phyloP scores from a whole-genome alignment of 2,113 vertebrate genomes.

The Protomyctophum bolini region DNA sequence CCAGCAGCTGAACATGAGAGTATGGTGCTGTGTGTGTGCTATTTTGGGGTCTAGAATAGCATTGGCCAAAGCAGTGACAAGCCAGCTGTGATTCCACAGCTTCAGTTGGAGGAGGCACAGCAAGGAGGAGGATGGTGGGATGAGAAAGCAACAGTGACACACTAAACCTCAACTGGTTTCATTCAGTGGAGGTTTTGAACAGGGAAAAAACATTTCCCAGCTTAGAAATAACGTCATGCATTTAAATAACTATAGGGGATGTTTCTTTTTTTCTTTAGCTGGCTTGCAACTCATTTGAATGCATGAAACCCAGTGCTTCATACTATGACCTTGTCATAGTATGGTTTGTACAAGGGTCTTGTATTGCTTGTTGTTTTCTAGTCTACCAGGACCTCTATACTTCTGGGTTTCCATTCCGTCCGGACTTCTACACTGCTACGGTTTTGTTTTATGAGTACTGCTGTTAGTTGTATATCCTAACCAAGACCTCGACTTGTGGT shows the following conservation, averaged over 20 bases:
- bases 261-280: too few relatives aligned
- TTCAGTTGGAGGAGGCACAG: conserved; percentile 42
- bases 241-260: conserved; percentile 1
- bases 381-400: too few relatives aligned
- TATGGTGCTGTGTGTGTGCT: conserved; percentile 24
- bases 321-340: too few relatives aligned
- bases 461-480: too few relatives aligned
- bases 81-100: conserved; percentile 70
- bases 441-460: too few relatives aligned
- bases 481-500: too few relatives aligned
- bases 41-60: conserved; percentile 44
- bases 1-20: conserved; percentile 41
- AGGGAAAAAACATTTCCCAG: conserved; percentile 9
- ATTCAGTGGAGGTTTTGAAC: conserved; percentile 24
- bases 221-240: conserved; percentile 7
- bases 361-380: too few relatives aligned
- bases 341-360: too few relatives aligned
- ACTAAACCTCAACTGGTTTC: conserved; percentile 35
- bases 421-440: too few relatives aligned
- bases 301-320: too few relatives aligned
- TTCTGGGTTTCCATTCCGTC: too few relatives aligned
- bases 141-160: conserved; percentile 38
- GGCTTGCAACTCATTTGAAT: too few relatives aligned
- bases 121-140: not conserved
- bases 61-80: conserved; percentile 53